Evolutionary conservation across 2,113 vertebrate species (phyloP).

Genomic region (Bostrychus sinensis): DNA sequence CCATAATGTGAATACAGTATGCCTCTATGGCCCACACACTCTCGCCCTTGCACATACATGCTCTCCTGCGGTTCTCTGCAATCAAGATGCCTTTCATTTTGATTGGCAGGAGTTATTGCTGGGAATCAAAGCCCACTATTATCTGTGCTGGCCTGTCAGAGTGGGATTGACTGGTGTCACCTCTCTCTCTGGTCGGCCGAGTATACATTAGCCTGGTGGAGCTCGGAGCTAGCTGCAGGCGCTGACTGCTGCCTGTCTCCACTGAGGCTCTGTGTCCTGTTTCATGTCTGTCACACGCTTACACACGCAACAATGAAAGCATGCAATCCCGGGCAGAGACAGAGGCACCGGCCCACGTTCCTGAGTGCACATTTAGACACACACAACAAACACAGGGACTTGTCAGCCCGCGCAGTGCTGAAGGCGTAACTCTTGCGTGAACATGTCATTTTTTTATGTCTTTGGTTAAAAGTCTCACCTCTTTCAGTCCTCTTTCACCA

Average conservation of each 20-base stretch:
- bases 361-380: not conserved
- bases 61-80: slow-evolving; percentile 32
- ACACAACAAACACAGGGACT: not conserved
- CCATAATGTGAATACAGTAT: slow-evolving; percentile 9
- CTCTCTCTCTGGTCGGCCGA: slow-evolving; percentile 67
- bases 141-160: slow-evolving; percentile 76
- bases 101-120: slow-evolving; percentile 73
- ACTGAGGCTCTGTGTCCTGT: slow-evolving; percentile 58
- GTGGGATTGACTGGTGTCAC: slow-evolving; percentile 73
- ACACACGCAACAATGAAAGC: slow-evolving; percentile 61
- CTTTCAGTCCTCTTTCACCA: slow-evolving; percentile 24
- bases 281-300: slow-evolving; percentile 68
- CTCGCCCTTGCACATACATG: not conserved
- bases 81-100: slow-evolving; percentile 67
- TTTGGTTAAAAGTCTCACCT: not conserved
- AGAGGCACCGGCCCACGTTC: slow-evolving; percentile 24
- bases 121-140: slow-evolving; percentile 74
- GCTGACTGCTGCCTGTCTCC: slow-evolving; percentile 67
- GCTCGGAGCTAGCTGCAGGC: slow-evolving; percentile 77
- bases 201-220: slow-evolving; percentile 68
- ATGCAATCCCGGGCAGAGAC: slow-evolving; percentile 31
- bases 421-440: slow-evolving; percentile 21
- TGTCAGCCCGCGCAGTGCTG: slow-evolving; percentile 8
- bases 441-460: slow-evolving; percentile 15
- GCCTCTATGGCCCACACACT: slow-evolving; percentile 6